These are phyloP conservation scores for Antennarius maculatus DNA, from an alignment of 2,797 vertebrate genomes.

Conservation along the genomic window DNA sequence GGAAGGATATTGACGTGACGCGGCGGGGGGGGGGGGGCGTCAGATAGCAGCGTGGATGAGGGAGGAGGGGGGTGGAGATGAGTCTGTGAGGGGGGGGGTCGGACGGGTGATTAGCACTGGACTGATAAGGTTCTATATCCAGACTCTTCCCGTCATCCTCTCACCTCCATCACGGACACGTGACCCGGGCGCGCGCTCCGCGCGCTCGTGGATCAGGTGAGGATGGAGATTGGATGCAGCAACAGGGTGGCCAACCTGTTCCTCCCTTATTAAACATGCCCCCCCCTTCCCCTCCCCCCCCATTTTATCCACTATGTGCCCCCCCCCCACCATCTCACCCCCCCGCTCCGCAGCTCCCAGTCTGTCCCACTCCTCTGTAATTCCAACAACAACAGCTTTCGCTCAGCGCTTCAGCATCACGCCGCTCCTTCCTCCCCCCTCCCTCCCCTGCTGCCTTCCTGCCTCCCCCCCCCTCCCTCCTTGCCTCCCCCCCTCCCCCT, in stretches of 20 bases:
- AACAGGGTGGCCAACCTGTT: slow-evolving; percentile 58
- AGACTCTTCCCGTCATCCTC: slow-evolving; percentile 57
- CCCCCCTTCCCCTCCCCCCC: slow-evolving; percentile 14
- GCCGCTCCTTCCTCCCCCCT: slow-evolving; percentile 44
- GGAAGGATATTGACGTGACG: slow-evolving; percentile 20
- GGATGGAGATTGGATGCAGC: slow-evolving; percentile 26
- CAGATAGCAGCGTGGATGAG: slow-evolving; percentile 37
- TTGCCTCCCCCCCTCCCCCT: slow-evolving; percentile 52
- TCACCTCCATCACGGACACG: slow-evolving; percentile 49
- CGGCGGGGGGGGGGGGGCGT: slow-evolving; percentile 29
- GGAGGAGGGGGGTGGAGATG: not conserved
- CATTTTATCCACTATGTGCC: slow-evolving; percentile 60
- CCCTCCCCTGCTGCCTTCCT: slow-evolving; percentile 18
- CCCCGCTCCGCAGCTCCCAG: slow-evolving; percentile 52
- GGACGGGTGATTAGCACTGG: slow-evolving; percentile 66
- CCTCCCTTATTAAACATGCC: slow-evolving; percentile 22
- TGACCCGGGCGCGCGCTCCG: slow-evolving; percentile 19
- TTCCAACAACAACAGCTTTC: slow-evolving; percentile 65
- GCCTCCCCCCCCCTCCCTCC: slow-evolving; percentile 35
- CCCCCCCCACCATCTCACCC: not conserved
- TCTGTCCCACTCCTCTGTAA: slow-evolving; percentile 64
- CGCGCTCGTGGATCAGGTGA: too few species aligned
- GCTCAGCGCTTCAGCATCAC: slow-evolving; percentile 69
- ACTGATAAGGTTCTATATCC: slow-evolving; percentile 77
- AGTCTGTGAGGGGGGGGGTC: slow-evolving; percentile 6